These are phyloP conservation scores for Equus quagga DNA, from an alignment of 2,113 vertebrate genomes.

Conservation along the genomic window DNA sequence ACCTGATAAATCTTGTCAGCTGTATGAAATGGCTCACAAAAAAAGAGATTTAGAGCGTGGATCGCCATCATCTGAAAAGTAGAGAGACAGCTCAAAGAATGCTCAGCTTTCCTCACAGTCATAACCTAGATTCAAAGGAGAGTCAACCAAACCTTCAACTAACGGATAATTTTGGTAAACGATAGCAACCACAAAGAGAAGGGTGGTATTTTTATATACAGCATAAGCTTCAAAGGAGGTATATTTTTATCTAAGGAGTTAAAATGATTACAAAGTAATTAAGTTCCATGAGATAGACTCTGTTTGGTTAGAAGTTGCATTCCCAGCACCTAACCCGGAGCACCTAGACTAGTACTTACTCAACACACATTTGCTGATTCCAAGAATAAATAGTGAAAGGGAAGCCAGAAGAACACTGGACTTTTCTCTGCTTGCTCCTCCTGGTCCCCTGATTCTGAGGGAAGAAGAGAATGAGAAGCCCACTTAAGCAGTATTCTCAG, in stretches of 20 bases:
- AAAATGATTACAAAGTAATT: not conserved
- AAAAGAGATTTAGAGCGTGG: not conserved
- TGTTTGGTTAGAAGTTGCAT: not conserved
- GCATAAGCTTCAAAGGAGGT: not conserved
- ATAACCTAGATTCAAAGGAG: not conserved
- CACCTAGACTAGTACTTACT: not conserved
- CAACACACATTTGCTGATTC: not conserved
- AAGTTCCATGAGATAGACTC: not conserved
- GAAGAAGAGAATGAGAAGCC: not conserved
- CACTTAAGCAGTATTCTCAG: not conserved
- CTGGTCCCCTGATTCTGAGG: not conserved
- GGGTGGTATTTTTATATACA: not conserved
- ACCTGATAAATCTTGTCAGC: not conserved
- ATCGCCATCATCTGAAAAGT: not conserved
- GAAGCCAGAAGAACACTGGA: not conserved
- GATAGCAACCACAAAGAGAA: not conserved
- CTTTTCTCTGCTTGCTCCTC: not conserved
- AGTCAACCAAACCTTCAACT: not conserved
- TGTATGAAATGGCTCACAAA: not conserved
- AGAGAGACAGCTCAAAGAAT: not conserved
- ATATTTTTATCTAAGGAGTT: not conserved
- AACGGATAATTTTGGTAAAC: not conserved
- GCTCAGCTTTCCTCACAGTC: not conserved
- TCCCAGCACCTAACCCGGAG: not conserved
- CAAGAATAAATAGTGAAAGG: slow-evolving; percentile 32